Percentiles rank a stretch among this genome's conserved stretches.
These are phyloP conservation scores for Himalopsyche kuldschensis DNA, from an alignment of 2,888 invertebrate species.

Conservation along the genomic window DNA sequence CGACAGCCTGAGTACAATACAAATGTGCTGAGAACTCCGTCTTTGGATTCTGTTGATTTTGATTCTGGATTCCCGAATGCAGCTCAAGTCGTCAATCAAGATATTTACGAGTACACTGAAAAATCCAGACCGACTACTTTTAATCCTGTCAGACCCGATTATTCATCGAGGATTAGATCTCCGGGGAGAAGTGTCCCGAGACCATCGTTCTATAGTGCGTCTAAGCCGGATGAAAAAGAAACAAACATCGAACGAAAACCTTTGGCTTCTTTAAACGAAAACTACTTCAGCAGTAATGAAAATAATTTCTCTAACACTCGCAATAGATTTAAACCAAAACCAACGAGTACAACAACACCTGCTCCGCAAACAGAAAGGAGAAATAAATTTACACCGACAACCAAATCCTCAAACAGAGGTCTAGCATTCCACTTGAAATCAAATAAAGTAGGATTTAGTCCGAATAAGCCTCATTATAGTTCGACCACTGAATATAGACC, in stretches of 20 bases:
- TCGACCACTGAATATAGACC: constrained; percentile 57
- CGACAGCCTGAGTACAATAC: constrained; percentile 46
- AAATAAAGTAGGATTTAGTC: constrained; percentile 42
- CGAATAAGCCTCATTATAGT: constrained; percentile 41
- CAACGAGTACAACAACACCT: constrained; percentile 42
- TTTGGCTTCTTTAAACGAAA: constrained; percentile 23
- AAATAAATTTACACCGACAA: constrained; percentile 43
- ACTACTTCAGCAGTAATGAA: constrained; percentile 38
- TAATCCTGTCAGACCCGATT: constrained; percentile 29
- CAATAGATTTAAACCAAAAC: constrained; percentile 43
- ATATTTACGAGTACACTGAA: constrained; percentile 43
- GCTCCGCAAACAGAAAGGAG: constrained; percentile 42
- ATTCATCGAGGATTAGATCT: constrained; percentile 25
- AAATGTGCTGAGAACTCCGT: constrained; percentile 56
- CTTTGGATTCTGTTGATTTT: constrained; percentile 47
- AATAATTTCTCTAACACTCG: constrained; percentile 44
- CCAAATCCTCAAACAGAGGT: constrained; percentile 42
- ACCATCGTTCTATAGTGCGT: constrained; percentile 25
- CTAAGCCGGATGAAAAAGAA: constrained; percentile 39
- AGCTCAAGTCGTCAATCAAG: constrained; percentile 44
- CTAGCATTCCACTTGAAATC: constrained; percentile 42
- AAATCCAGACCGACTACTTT: constrained; percentile 34
- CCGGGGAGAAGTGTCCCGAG: constrained; percentile 20
- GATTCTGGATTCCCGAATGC: constrained; percentile 38
- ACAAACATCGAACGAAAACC: constrained; percentile 39